Evolutionary conservation across 2,797 vertebrate species (phyloP).

Genomic region (Phataginus tricuspis): DNA sequence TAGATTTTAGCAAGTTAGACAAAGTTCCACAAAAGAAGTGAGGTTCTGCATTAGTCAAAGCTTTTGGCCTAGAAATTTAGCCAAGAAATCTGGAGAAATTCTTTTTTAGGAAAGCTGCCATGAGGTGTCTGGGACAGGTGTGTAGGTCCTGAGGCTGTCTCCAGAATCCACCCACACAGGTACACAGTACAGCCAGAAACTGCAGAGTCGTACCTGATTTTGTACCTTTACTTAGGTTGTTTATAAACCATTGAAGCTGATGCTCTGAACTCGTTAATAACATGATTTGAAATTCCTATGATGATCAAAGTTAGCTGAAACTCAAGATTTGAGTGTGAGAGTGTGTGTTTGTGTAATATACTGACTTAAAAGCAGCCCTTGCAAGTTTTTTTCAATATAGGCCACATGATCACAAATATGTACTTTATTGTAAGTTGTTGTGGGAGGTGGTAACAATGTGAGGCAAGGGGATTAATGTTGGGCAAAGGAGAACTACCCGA

Average conservation of each 20-base stretch:
- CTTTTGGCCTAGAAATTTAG: slow-evolving; percentile 4
- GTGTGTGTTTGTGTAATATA: neutral
- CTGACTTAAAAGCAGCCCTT: neutral
- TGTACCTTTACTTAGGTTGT: neutral
- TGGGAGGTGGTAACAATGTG: neutral
- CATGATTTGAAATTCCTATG: neutral
- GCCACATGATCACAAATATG: neutral
- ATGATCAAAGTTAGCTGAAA: neutral
- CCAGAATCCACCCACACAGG: neutral
- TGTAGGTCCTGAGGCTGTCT: neutral
- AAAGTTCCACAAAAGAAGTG: neutral
- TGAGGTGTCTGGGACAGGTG: neutral
- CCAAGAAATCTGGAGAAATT: slow-evolving; percentile 8
- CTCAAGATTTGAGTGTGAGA: neutral
- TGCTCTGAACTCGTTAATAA: neutral
- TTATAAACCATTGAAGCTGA: neutral
- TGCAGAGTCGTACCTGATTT: neutral
- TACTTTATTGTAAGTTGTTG: neutral
- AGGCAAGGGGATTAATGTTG: neutral
- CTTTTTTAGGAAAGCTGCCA: neutral
- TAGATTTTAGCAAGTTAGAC: neutral
- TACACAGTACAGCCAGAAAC: neutral
- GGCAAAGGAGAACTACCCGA: neutral
- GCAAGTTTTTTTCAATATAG: neutral
- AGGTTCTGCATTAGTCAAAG: neutral